Conservation (phyloP, 2,888 invertebrate genomes). For the Zhengitettix transpicula region DNA sequence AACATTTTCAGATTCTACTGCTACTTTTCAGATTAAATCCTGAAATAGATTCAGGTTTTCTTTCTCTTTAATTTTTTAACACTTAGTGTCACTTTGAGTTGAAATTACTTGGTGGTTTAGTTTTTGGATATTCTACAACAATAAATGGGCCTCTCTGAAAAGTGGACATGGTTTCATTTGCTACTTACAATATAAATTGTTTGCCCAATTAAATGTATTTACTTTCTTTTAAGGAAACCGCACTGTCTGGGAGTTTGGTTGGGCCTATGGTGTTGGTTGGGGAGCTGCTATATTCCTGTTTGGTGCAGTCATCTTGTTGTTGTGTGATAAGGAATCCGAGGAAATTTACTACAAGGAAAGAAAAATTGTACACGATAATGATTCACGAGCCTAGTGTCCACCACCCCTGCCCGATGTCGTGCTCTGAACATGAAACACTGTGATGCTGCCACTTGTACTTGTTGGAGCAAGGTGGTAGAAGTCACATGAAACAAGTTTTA, state of each 20-base stretch:
- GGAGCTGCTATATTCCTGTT: conserved; percentile 91
- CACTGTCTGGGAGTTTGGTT: conserved; percentile 91
- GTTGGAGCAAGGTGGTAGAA: conserved; percentile 24
- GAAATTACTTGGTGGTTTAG: no score
- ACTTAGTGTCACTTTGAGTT: no score
- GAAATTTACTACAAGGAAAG: conserved; percentile 96
- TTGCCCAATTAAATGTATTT: not conserved
- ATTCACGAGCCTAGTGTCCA: conserved; percentile 41
- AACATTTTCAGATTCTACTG: no score
- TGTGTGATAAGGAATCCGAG: conserved; percentile 96
- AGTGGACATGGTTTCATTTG: not conserved
- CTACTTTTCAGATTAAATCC: no score
- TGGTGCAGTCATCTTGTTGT: conserved; percentile 79
- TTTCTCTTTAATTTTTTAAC: no score
- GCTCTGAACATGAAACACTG: conserved; percentile 29
- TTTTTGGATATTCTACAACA: no score
- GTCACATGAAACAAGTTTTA: conserved; percentile 15
- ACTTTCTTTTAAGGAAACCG: conserved; percentile 52
- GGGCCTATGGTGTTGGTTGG: conserved; percentile 98
- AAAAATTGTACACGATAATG: conserved; percentile 58
- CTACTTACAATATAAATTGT: not conserved
- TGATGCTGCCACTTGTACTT: not conserved
- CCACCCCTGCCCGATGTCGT: conserved; percentile 53
- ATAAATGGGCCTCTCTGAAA: no score
- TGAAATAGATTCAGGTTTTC: no score